Evolutionary conservation across 2,113 vertebrate species (phyloP), one percentile per base, ranked within the genome.

Genomic region (Nycticebus coucang): DNA sequence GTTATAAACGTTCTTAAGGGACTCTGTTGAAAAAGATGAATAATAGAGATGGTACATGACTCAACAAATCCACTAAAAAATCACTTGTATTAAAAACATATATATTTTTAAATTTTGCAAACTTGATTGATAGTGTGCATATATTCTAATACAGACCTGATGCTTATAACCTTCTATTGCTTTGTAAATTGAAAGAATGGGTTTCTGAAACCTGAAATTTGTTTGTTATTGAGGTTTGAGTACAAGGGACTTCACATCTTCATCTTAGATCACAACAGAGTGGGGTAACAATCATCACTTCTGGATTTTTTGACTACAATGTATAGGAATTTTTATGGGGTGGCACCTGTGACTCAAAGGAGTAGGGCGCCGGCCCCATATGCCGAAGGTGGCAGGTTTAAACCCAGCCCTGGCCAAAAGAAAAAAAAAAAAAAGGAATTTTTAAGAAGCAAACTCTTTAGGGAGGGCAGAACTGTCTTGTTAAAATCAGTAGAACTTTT

Each of bases 251-350:
- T 97, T 95, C 75, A 57, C 88, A 11, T 57, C 89, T 59, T 95
- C 94, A 95, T 72, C 77, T 93, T 93, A 96, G 69, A 90, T 88
- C 62, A 87, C 55, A 92, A 91, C 83, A 94, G 94, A 97, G 71
- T 8, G 45, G 45, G 26, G 78, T 92, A 92, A 74, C 71, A 57
- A 90, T 24, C 28, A 14, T 96, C 86, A 37, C 45, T 97, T 96
- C 84, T 19, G 78, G 82, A 96, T 97, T 93, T 96, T 86, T 94
- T 94, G 91, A 97, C 97, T 95, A 97, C 97, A 87, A 82, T 0
- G 0, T 50, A 92, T 22, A 66, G 66, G 33, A 55, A 80, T 93
- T 92, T 75, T 93, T 45, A 90, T 91, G 64, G 41, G 41, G 41
- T 41, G 41, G 41, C 5, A 5, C 41, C 41, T 41, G 41, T 41